A percentile compares a stretch with the other conserved stretches of the same genome.
Evolutionary conservation across 2,797 vertebrate genomes (phyloP).

Genomic region (Sebastiscus albofasciatus): DNA sequence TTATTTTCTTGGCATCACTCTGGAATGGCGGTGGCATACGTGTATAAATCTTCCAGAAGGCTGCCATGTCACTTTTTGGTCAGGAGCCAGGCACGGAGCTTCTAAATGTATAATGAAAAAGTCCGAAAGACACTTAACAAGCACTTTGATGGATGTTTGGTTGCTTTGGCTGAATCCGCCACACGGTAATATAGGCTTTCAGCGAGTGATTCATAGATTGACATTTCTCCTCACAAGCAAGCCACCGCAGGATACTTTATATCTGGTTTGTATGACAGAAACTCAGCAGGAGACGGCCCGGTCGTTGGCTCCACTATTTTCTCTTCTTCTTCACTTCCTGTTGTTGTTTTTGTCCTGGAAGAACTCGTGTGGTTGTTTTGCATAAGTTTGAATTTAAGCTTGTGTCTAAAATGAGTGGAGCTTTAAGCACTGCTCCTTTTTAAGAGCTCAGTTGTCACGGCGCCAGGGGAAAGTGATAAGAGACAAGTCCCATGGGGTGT

Average conservation of each 20-base stretch:
- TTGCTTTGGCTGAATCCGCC: slow-evolving; percentile 66
- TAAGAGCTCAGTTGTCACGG: slow-evolving; percentile 54
- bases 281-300: slow-evolving; percentile 24
- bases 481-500: slow-evolving; percentile 59
- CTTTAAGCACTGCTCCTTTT: slow-evolving; percentile 48
- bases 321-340: slow-evolving; percentile 28
- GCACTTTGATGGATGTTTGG: slow-evolving; percentile 72
- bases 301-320: slow-evolving; percentile 9
- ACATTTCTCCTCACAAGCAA: slow-evolving; percentile 63
- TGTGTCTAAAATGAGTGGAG: not conserved
- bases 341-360: slow-evolving; percentile 38
- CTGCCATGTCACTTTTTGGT: slow-evolving; percentile 69
- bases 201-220: slow-evolving; percentile 70
- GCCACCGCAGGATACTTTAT: slow-evolving; percentile 56
- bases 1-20: slow-evolving; percentile 40
- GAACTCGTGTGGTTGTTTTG: slow-evolving; percentile 6
- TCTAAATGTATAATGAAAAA: slow-evolving; percentile 73
- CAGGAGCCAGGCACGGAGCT: slow-evolving; percentile 40
- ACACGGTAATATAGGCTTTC: slow-evolving; percentile 67
- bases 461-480: slow-evolving; percentile 69
- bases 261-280: slow-evolving; percentile 58
- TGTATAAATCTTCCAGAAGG: slow-evolving; percentile 63
- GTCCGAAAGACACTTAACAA: slow-evolving; percentile 75
- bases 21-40: slow-evolving; percentile 37
- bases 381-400: slow-evolving; percentile 29